phyloP scores from a whole-genome alignment of 2,797 vertebrate genomes.

The Margarornis squamiger region DNA sequence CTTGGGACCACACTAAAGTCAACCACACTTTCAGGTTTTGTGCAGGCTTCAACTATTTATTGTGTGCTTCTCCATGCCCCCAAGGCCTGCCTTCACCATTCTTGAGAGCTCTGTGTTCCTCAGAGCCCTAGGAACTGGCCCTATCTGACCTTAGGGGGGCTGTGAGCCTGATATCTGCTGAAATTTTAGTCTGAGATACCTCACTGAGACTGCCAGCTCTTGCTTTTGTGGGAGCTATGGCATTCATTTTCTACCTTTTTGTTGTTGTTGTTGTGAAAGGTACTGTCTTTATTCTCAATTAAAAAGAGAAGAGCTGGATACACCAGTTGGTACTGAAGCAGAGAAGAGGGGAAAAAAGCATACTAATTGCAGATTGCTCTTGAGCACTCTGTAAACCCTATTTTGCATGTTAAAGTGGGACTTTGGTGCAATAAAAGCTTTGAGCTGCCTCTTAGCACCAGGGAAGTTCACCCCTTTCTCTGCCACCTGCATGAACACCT shows the following conservation, averaged over 20 bases:
- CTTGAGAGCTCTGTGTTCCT: not conserved
- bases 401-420: not conserved
- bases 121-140: not conserved
- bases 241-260: not conserved
- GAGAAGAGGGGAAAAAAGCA: accelerated
- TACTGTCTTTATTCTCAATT: not conserved
- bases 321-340: not conserved
- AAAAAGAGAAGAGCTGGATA: not conserved
- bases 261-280: not conserved
- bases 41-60: not conserved
- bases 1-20: not conserved
- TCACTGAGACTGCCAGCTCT: not conserved
- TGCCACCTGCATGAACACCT: not conserved
- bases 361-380: not conserved
- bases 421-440: not conserved
- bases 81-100: not conserved
- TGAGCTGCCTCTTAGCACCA: not conserved
- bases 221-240: not conserved
- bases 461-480: not conserved
- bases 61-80: not conserved
- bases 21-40: not conserved
- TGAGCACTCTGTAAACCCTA: not conserved
- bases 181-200: not conserved
- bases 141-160: not conserved
- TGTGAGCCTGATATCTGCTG: not conserved